Evolutionary conservation across 2,797 vertebrate species (phyloP).

Genomic region (Myotis planiceps): DNA sequence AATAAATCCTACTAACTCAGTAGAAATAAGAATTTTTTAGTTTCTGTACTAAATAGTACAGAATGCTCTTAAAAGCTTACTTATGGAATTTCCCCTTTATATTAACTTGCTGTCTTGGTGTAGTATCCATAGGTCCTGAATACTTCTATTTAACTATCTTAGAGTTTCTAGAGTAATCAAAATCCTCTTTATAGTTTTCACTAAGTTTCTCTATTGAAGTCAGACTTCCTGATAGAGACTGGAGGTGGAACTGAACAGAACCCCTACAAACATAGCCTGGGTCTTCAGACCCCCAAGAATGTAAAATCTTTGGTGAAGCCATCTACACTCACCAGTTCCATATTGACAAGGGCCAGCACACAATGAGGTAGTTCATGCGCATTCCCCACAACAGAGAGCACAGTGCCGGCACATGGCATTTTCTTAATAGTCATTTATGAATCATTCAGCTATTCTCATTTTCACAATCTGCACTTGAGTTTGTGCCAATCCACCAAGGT

Average conservation of each 20-base stretch:
- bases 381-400: neutral
- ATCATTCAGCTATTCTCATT: neutral
- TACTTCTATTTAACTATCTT: neutral
- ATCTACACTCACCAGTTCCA: neutral
- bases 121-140: neutral
- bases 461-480: neutral
- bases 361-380: accelerated
- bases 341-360: neutral
- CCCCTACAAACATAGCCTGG: neutral
- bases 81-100: neutral
- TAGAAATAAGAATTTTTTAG: neutral
- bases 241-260: neutral
- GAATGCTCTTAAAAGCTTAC: neutral
- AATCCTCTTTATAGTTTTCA: neutral
- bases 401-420: neutral
- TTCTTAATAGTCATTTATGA: neutral
- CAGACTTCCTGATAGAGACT: neutral
- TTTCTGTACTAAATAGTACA: neutral
- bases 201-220: neutral
- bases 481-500: neutral
- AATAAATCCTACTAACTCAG: constrained; percentile 8
- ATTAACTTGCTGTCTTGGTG: neutral
- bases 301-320: neutral
- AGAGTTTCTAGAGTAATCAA: constrained; percentile 4
- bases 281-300: neutral